These are phyloP conservation scores for Cladopsammia gracilis DNA, from an alignment of 64 coral and sea anemone genomes.

Conservation along the genomic window DNA sequence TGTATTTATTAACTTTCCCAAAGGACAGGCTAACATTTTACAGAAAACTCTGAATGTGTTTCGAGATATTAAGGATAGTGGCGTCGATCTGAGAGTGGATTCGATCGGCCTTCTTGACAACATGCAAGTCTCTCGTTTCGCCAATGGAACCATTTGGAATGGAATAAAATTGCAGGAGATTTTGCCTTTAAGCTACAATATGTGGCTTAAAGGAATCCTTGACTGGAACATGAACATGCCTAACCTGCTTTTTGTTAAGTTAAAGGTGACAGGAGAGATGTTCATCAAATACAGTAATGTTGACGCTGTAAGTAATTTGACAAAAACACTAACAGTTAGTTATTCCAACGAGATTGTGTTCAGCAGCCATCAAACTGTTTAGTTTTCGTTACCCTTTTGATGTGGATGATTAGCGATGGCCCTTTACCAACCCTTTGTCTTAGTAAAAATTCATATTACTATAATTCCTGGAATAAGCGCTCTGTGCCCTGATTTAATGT, in stretches of 20 bases:
- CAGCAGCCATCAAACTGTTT: too few relatives aligned
- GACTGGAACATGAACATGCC: conserved; percentile 1
- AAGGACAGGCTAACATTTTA: background rate
- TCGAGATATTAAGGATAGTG: conserved; percentile 1
- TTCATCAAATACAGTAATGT: background rate
- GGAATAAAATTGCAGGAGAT: background rate
- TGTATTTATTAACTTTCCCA: conserved; percentile 12
- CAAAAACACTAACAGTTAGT: background rate
- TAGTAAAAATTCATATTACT: too few relatives aligned
- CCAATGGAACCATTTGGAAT: background rate
- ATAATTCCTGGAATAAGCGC: too few relatives aligned
- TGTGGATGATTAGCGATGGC: too few relatives aligned
- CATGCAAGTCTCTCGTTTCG: background rate
- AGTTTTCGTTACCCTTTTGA: too few relatives aligned
- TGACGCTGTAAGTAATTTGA: background rate
- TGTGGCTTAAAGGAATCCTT: conserved; percentile 15
- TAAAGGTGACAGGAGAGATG: background rate
- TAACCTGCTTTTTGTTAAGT: background rate
- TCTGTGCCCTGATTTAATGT: too few relatives aligned
- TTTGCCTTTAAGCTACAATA: background rate
- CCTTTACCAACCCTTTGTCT: too few relatives aligned
- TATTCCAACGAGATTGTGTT: background rate
- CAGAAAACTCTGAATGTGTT: background rate
- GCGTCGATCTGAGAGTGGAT: background rate
- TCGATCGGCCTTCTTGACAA: background rate